Evolutionary conservation across 2,888 invertebrate genomes (phyloP).

Genomic region (Phoenoteleia sp.): DNA sequence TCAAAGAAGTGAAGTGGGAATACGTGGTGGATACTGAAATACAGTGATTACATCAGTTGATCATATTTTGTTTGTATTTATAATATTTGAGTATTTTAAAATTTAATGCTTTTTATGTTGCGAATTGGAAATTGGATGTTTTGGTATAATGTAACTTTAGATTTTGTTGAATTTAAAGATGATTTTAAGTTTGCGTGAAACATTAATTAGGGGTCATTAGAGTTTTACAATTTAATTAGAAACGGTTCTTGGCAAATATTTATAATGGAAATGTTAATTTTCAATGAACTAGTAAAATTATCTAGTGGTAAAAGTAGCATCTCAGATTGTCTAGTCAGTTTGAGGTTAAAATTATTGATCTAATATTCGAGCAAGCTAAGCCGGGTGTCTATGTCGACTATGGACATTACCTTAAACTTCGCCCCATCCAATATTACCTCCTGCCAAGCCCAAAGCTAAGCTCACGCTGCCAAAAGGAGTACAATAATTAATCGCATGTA

Average conservation of each 20-base stretch:
- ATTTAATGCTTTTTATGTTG: no score
- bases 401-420: constrained; percentile 84
- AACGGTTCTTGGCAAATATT: background rate
- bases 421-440: constrained; percentile 78
- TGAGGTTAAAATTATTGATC: constrained; percentile 86
- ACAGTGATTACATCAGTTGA: no score
- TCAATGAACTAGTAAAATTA: constrained; percentile 14
- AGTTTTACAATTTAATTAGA: no score
- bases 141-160: no score
- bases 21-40: no score
- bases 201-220: no score
- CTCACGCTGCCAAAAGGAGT: constrained; percentile 80
- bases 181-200: no score
- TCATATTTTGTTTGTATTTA: no score
- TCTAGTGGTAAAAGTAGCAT: constrained; percentile 62
- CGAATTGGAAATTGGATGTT: no score
- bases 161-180: no score
- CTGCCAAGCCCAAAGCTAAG: constrained; percentile 82
- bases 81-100: no score
- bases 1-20: no score
- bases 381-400: constrained; percentile 82
- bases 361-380: constrained; percentile 85
- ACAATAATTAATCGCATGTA: constrained; percentile 85
- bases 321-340: constrained; percentile 76
- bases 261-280: background rate